Percentiles rank a stretch among this genome's conserved stretches.
Evolutionary conservation across 2,113 vertebrate species (phyloP).

Genomic region (Terrapene triunguis): DNA sequence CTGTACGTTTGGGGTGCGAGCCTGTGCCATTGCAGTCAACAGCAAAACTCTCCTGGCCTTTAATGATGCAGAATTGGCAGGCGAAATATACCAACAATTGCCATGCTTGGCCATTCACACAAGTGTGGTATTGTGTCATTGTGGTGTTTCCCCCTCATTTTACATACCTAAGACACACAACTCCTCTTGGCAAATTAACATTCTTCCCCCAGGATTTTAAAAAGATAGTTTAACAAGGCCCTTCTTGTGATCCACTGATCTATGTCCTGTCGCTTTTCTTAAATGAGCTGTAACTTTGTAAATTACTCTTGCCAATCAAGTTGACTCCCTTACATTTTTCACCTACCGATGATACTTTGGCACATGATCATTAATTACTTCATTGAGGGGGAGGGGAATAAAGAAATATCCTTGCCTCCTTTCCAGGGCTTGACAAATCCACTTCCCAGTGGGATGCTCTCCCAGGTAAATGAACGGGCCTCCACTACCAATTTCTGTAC

Average conservation of each 20-base stretch:
- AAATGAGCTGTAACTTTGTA: neutral
- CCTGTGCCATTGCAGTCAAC: neutral
- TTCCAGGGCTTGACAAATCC: neutral
- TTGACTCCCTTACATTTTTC: neutral
- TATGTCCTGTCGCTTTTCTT: neutral
- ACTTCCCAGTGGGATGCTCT: neutral
- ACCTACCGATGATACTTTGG: neutral
- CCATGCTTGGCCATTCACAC: neutral
- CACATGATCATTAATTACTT: neutral
- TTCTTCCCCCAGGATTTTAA: neutral
- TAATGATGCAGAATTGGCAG: rapidly evolving
- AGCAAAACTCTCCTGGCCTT: neutral
- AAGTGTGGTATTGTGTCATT: neutral
- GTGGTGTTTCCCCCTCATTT: neutral
- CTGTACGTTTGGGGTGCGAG: neutral
- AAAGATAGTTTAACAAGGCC: neutral
- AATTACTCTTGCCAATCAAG: neutral
- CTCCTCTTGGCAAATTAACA: neutral
- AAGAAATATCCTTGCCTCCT: neutral
- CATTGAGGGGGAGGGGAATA: neutral
- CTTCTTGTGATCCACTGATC: neutral
- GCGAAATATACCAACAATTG: neutral
- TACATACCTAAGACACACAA: neutral
- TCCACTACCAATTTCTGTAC: neutral
- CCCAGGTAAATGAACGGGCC: rapidly evolving